These are phyloP conservation scores for Cosmia trapezina DNA, from an alignment of 2,888 invertebrate genomes.

Conservation along the genomic window DNA sequence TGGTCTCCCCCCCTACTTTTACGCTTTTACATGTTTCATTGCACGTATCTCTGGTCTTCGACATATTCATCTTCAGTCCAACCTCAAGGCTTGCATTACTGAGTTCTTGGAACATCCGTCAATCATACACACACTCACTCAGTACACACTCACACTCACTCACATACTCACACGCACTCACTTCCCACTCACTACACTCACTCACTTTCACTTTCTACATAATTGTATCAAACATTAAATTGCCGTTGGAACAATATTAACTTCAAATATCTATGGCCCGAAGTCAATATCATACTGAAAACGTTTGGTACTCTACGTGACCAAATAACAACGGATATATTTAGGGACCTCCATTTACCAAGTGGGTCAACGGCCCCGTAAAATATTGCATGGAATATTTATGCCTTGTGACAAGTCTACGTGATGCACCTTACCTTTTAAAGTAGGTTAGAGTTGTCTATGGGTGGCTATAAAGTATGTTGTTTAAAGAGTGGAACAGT, in stretches of 20 bases:
- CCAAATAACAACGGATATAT: conserved; percentile 11
- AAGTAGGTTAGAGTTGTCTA: conserved; percentile 30
- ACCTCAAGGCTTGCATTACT: no score
- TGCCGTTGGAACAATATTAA: not conserved
- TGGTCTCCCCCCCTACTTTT: no score
- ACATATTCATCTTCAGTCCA: no score
- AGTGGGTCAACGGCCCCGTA: conserved; percentile 19
- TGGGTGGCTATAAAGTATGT: conserved; percentile 41
- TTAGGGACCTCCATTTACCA: not conserved
- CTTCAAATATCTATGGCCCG: not conserved
- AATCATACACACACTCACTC: no score
- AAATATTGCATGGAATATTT: conserved; percentile 45
- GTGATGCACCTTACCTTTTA: conserved; percentile 34
- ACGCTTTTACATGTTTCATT: no score
- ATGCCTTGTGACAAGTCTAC: conserved; percentile 13
- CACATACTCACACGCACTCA: no score
- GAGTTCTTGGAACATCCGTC: no score
- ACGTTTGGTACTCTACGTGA: conserved; percentile 24
- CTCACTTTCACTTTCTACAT: not conserved
- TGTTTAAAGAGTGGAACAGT: conserved; percentile 45
- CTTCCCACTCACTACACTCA: no score
- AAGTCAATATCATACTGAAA: not conserved
- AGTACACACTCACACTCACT: no score
- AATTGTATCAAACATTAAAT: not conserved
- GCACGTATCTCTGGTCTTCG: no score